Percentiles rank a stretch among this genome's conserved stretches.
Evolutionary conservation across 2,797 vertebrate species (phyloP).

Genomic region (Gymnodraco acuticeps): DNA sequence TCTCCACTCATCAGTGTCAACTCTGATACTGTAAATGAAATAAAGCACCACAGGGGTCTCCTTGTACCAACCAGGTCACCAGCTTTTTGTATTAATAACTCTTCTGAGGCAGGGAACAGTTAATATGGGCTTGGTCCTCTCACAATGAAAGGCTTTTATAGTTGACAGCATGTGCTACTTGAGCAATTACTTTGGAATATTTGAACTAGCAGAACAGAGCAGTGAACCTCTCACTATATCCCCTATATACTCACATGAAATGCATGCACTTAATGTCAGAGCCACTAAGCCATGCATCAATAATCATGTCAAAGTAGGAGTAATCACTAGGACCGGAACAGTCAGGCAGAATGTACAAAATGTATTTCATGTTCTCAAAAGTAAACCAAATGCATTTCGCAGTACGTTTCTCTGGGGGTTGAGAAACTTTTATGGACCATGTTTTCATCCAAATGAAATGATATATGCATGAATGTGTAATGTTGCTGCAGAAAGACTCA

Average conservation of each 20-base stretch:
- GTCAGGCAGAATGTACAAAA: slow-evolving; percentile 6
- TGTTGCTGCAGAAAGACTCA: not conserved
- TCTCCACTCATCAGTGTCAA: slow-evolving; percentile 37
- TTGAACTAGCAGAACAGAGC: slow-evolving; percentile 10
- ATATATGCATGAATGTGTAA: slow-evolving; percentile 5
- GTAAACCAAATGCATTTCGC: slow-evolving; percentile 2
- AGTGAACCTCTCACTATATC: not conserved
- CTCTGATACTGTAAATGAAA: slow-evolving; percentile 48
- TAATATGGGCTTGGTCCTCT: slow-evolving; percentile 35
- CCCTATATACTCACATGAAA: slow-evolving; percentile 12
- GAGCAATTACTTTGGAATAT: slow-evolving; percentile 42
- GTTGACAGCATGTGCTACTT: slow-evolving; percentile 38
- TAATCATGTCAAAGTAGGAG: not conserved
- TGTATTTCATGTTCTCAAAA: not conserved
- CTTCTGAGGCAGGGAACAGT: slow-evolving; percentile 39
- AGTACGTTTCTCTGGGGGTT: not conserved
- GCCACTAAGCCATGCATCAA: slow-evolving; percentile 14
- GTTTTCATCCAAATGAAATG: not conserved
- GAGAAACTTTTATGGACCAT: not conserved
- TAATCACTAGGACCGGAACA: not conserved
- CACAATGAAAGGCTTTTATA: slow-evolving; percentile 38
- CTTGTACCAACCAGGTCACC: slow-evolving; percentile 26
- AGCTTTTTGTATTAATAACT: slow-evolving; percentile 46
- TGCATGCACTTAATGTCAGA: slow-evolving; percentile 38
- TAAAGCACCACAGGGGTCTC: slow-evolving; percentile 29